Conservation (phyloP, 2,113 vertebrate species). For the Macquaria australasica region DNA sequence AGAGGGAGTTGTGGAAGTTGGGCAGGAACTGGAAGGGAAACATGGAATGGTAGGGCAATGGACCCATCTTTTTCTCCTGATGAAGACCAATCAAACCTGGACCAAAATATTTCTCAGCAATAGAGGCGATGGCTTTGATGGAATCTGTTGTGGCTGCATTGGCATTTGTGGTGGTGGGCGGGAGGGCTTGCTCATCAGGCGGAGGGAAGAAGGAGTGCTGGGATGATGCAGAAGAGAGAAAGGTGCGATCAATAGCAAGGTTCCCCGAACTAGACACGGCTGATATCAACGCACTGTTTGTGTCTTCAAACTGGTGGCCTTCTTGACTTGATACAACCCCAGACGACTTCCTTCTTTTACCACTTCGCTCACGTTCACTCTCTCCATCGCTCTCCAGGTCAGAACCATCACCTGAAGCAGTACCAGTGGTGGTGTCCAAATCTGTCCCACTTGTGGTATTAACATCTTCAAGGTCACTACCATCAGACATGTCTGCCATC, state of each 20-base stretch:
- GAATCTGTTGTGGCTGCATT: slow-evolving; percentile 94
- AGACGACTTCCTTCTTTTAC: slow-evolving; percentile 83
- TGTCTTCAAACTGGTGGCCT: slow-evolving; percentile 84
- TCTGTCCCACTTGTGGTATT: slow-evolving; percentile 98
- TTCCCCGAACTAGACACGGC: slow-evolving; percentile 84
- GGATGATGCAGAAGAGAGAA: slow-evolving; percentile 85
- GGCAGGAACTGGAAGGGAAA: slow-evolving; percentile 98
- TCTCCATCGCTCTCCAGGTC: slow-evolving; percentile 95
- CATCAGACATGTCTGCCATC: slow-evolving; percentile 93
- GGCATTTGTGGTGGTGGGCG: slow-evolving; percentile 87
- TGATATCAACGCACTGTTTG: slow-evolving; percentile 81
- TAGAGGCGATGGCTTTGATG: slow-evolving; percentile 98
- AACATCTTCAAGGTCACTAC: slow-evolving; percentile 97
- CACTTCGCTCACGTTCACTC: slow-evolving; percentile 86
- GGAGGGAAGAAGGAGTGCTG: slow-evolving; percentile 97
- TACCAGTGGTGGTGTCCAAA: slow-evolving; percentile 96
- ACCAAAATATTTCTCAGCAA: slow-evolving; percentile 98
- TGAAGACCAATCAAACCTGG: slow-evolving; percentile 96
- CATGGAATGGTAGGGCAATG: slow-evolving; percentile 95
- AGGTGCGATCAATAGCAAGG: slow-evolving; percentile 86
- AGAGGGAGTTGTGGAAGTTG: slow-evolving; percentile 95
- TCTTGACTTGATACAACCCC: slow-evolving; percentile 73
- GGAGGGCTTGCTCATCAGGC: slow-evolving; percentile 94
- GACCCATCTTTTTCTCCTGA: slow-evolving; percentile 97
- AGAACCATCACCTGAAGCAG: slow-evolving; percentile 91